Conservation (phyloP, 2,797 vertebrate genomes). For the Morus bassanus region DNA sequence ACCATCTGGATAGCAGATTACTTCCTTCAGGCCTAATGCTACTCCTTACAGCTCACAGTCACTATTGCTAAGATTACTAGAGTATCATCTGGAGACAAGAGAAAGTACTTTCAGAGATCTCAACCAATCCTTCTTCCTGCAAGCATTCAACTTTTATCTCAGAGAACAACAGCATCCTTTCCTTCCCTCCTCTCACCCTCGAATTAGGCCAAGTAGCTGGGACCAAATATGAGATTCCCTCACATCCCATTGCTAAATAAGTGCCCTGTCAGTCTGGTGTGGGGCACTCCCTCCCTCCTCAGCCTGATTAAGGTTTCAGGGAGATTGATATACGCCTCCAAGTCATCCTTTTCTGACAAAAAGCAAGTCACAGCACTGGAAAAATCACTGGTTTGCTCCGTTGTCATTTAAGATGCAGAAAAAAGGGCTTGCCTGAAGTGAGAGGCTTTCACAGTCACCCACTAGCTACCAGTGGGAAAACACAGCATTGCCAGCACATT, state of each 20-base stretch:
- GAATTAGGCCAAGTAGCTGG: neutral
- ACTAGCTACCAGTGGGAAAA: neutral
- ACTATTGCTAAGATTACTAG: neutral
- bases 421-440: neutral
- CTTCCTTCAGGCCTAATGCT: neutral
- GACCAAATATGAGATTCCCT: neutral
- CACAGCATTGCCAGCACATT: neutral
- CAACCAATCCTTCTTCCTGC: neutral
- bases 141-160: neutral
- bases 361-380: neutral
- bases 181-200: neutral
- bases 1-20: neutral
- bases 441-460: neutral
- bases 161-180: neutral
- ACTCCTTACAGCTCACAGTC: neutral
- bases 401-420: neutral
- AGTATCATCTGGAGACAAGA: neutral
- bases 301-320: neutral
- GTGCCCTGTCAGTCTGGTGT: neutral
- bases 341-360: neutral
- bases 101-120: neutral
- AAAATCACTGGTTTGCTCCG: neutral
- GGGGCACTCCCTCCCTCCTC: neutral
- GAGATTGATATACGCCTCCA: neutral
- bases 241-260: neutral